phyloP scores from a whole-genome alignment of 2,797 vertebrate species.

The Anableps anableps region DNA sequence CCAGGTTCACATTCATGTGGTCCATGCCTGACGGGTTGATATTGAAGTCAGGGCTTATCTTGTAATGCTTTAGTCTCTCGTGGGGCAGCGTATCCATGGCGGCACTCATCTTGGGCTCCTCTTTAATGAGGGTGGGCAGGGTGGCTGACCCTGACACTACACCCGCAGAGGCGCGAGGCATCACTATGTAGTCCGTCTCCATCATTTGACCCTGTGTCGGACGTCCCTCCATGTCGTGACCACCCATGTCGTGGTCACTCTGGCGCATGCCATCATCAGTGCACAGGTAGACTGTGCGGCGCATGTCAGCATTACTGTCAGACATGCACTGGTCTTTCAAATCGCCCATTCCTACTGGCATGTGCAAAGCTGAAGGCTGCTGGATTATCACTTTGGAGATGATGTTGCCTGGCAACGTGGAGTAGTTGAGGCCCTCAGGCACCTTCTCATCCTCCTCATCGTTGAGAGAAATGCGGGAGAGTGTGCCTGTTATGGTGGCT shows the following conservation, averaged over 20 bases:
- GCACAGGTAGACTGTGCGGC: conserved; percentile 96
- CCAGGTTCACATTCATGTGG: conserved; percentile 95
- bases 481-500: conserved; percentile 96
- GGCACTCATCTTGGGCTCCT: conserved; percentile 95
- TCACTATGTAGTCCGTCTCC: conserved; percentile 98
- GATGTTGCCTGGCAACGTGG: conserved; percentile 97
- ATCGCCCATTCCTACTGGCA: conserved; percentile 93
- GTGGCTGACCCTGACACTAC: conserved; percentile 82
- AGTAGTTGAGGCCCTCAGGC: conserved; percentile 95
- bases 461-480: conserved; percentile 97
- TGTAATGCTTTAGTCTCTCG: conserved; percentile 97
- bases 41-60: conserved; percentile 94
- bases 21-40: conserved; percentile 93
- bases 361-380: conserved; percentile 93
- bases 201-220: conserved; percentile 90
- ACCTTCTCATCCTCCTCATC: conserved; percentile 94
- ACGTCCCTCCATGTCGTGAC: conserved; percentile 88
- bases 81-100: conserved; percentile 94
- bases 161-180: conserved; percentile 85
- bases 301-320: conserved; percentile 89
- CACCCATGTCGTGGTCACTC: conserved; percentile 90
- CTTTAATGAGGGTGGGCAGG: conserved; percentile 90
- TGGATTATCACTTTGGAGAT: conserved; percentile 99
- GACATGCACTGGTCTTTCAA: conserved; percentile 91
- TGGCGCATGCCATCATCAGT: conserved; percentile 94